These are phyloP conservation scores for Microcebus lehilahytsara DNA, from an alignment of 2,113 vertebrate genomes.

Conservation along the genomic window DNA sequence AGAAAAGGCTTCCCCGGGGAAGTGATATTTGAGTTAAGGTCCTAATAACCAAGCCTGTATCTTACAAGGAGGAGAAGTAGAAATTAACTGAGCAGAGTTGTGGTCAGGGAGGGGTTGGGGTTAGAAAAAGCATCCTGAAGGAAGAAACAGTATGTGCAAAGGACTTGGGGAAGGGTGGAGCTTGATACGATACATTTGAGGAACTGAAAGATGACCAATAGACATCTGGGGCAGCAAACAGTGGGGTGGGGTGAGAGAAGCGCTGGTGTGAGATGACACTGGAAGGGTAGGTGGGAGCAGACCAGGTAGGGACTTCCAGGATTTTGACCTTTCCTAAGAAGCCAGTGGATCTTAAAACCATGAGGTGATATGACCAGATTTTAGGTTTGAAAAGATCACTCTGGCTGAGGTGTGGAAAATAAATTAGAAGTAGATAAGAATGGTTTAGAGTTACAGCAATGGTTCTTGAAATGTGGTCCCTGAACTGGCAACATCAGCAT, in stretches of 20 bases:
- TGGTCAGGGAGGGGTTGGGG: not conserved
- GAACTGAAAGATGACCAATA: not conserved
- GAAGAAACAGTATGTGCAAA: not conserved
- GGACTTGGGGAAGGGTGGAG: not conserved
- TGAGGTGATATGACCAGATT: not conserved
- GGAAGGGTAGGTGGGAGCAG: not conserved
- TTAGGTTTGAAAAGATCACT: not conserved
- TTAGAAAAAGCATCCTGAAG: not conserved
- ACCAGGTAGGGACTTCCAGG: not conserved
- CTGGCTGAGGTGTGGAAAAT: not conserved
- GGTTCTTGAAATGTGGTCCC: not conserved
- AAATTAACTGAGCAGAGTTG: not conserved
- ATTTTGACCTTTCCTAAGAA: not conserved
- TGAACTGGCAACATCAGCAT: not conserved
- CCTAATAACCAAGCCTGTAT: not conserved
- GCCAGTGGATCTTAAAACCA: not conserved
- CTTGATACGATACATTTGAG: not conserved
- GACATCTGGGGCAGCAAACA: not conserved
- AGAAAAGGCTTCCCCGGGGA: slow-evolving; percentile 3
- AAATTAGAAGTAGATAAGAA: not conserved
- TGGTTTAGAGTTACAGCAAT: not conserved
- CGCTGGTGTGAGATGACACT: not conserved
- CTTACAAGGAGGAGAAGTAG: not conserved
- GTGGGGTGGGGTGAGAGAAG: not conserved
- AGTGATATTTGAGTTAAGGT: slow-evolving; percentile 22